Evolutionary conservation across 2,113 vertebrate genomes (phyloP).

Genomic region (Burhinus oedicnemus): DNA sequence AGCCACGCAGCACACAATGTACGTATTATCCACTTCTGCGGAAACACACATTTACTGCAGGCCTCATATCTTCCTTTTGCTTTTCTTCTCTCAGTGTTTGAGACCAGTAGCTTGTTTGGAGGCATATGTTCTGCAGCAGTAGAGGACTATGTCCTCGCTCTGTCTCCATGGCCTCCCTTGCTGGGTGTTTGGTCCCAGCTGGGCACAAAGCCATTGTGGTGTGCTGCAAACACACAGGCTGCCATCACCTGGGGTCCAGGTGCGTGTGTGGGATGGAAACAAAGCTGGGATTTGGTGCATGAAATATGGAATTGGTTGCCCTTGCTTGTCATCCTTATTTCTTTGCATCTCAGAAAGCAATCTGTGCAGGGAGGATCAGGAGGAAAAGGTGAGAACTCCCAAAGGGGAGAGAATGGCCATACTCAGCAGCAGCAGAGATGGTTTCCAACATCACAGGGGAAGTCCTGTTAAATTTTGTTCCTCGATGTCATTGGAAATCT

Average conservation of each 20-base stretch:
- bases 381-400: background rate
- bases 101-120: background rate
- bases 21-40: background rate
- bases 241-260: rapidly evolving
- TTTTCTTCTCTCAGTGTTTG: background rate
- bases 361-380: background rate
- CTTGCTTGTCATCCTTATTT: background rate
- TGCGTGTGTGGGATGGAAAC: background rate
- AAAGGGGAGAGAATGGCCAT: rapidly evolving
- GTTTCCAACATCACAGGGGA: background rate
- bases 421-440: background rate
- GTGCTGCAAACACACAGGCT: background rate
- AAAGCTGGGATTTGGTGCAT: background rate
- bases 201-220: background rate
- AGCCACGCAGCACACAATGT: background rate
- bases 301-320: background rate
- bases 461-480: background rate
- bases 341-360: background rate
- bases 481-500: background rate
- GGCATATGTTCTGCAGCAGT: rapidly evolving
- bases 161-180: background rate
- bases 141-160: background rate
- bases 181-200: background rate
- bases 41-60: background rate
- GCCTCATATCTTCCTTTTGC: background rate